Conservation (phyloP, 2,797 vertebrate species). For the Heliangelus exortis region DNA sequence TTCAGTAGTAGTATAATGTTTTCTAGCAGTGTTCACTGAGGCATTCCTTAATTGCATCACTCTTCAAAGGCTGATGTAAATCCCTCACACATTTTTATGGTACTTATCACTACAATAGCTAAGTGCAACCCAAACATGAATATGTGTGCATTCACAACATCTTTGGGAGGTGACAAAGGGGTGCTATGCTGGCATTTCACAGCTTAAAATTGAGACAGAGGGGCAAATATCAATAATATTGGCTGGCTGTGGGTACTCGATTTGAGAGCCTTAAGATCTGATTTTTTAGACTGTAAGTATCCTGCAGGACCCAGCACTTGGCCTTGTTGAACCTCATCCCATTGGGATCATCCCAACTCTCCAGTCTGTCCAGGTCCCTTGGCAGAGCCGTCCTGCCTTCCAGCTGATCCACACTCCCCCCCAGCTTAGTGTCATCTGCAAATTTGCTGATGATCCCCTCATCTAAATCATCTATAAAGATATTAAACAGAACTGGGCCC, state of each 20-base stretch:
- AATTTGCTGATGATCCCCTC: too few relatives aligned
- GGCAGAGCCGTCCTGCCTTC: too few relatives aligned
- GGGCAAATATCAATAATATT: neutral
- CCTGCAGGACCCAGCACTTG: too few relatives aligned
- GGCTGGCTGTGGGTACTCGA: neutral
- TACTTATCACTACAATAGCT: neutral
- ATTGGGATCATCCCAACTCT: too few relatives aligned
- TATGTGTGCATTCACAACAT: neutral
- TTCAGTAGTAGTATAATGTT: neutral
- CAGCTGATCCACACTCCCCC: too few relatives aligned
- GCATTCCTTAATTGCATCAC: neutral
- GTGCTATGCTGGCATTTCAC: neutral
- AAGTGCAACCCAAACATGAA: neutral
- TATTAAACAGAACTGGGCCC: too few relatives aligned
- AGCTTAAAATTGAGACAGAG: neutral
- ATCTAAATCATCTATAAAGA: too few relatives aligned
- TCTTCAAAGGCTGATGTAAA: neutral
- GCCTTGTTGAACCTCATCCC: too few relatives aligned
- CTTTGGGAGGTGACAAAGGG: neutral
- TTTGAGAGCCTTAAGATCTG: neutral
- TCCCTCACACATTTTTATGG: neutral
- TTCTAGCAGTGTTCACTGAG: neutral
- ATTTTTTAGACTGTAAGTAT: neutral
- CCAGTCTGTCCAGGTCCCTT: too few relatives aligned
- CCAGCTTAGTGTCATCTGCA: too few relatives aligned